Base-by-base conservation (phyloP, 2,113 vertebrate species). In the Pachypanchax playfairii region DNA sequence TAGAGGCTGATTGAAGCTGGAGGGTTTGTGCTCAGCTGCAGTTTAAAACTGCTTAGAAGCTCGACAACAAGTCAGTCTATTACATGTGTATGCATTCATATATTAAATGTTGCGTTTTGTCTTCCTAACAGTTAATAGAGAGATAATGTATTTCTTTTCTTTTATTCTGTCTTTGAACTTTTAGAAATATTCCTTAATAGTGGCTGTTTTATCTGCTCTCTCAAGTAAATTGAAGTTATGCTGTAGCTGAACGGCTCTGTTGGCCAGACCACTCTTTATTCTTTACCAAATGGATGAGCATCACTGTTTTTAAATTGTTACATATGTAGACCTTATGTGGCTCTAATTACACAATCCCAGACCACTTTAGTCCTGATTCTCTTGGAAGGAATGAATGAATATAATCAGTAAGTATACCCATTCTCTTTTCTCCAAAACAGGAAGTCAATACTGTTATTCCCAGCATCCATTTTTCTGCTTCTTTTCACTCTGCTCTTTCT, bases 361-460 rank as follows among this genome's bases (percentile, higher is more conserved):
- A n/a, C 46, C 36, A 49, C 65, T 63, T 54, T 22, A 38, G 17
- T 48, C 43, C 46, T 36, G 13, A 53, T 59, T 66, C 43, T 68
- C 54, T 63, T 39, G 20, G 49, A 75, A 50, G 50, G 47, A 80
- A 75, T 71, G 55, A 81, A 80, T 83, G 64, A 79, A n/a, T n/a
- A n/a, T n/a, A n/a, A n/a, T n/a, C n/a, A n/a, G n/a, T n/a, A n/a
- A 80, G 42, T 44, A 77, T 65, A 74, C 68, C 47, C 57, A 44
- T 72, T 83, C 65, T 67, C 50, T 72, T 61, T 75, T 35, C 55
- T 52, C 5, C 11, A 31, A 51, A 68, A 36, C 33, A 51, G 28
- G 44, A 60, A 58, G 39, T 55, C 67, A 18, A 3, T 58, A 39
- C 20, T 21, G 24, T 52, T n/a, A 20, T 5, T 14, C 8, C 11